phyloP scores from a whole-genome alignment of 2,797 vertebrate genomes.

The Malurus leucopterus region DNA sequence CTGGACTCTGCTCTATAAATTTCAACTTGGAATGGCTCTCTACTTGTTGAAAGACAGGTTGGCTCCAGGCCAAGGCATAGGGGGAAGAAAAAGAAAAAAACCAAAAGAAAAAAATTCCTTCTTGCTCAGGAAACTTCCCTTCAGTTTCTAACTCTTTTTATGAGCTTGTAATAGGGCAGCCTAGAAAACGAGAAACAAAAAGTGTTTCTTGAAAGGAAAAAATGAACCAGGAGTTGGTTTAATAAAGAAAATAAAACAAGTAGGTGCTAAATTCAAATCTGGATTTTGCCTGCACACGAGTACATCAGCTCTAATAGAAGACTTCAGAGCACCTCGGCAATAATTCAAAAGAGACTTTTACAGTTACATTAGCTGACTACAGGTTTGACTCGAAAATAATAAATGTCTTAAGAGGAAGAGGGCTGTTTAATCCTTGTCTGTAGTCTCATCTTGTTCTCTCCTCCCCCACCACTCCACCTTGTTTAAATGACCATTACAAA shows the following conservation, averaged over 20 bases:
- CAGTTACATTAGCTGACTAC: slow-evolving; percentile 52
- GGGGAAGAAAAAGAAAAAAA: not conserved
- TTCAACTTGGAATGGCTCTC: slow-evolving; percentile 69
- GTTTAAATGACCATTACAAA: slow-evolving; percentile 51
- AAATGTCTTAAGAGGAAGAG: slow-evolving; percentile 57
- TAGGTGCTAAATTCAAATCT: slow-evolving; percentile 38
- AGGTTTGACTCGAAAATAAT: slow-evolving; percentile 55
- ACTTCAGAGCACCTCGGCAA: not conserved
- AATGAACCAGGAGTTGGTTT: not conserved
- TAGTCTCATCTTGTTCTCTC: not conserved
- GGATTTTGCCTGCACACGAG: slow-evolving; percentile 3
- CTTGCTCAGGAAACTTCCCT: slow-evolving; percentile 65
- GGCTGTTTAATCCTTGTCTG: slow-evolving; percentile 59
- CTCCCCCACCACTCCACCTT: not conserved
- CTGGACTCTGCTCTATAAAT: slow-evolving; percentile 71
- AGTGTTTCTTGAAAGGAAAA: slow-evolving; percentile 20
- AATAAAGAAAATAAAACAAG: slow-evolving; percentile 60
- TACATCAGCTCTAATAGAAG: not conserved
- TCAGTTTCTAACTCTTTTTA: slow-evolving; percentile 64
- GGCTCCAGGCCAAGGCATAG: slow-evolving; percentile 61
- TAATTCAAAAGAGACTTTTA: slow-evolving; percentile 58
- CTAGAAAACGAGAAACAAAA: slow-evolving; percentile 24
- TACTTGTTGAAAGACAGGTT: slow-evolving; percentile 69
- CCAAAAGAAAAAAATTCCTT: slow-evolving; percentile 27
- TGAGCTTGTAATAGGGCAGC: slow-evolving; percentile 60